Conservation (phyloP, 2,113 vertebrate species). For the Lophotis ruficrista region DNA sequence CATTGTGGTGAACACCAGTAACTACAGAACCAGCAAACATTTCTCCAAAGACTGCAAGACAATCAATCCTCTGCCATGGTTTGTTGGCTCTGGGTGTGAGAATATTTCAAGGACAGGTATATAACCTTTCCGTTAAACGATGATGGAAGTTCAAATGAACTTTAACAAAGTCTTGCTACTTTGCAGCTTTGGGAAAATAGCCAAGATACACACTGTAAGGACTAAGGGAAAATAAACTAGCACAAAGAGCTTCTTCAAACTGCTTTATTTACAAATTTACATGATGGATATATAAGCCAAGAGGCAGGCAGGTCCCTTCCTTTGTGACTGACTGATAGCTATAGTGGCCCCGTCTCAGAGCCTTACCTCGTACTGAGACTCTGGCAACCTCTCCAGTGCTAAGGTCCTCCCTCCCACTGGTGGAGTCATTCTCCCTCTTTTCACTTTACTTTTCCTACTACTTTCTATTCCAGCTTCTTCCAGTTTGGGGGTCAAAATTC, state of each 20-base stretch:
- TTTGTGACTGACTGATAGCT: neutral
- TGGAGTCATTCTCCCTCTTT: neutral
- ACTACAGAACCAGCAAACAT: neutral
- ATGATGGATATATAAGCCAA: neutral
- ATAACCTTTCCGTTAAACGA: neutral
- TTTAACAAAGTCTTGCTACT: neutral
- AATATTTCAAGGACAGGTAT: neutral
- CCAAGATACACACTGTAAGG: constrained; percentile 1
- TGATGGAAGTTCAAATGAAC: neutral
- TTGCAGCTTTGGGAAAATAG: neutral
- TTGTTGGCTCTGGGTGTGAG: neutral
- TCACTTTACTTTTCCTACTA: neutral
- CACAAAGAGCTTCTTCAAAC: constrained; percentile 16
- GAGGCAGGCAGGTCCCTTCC: neutral
- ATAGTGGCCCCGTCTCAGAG: neutral
- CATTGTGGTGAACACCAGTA: neutral
- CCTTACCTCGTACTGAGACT: neutral
- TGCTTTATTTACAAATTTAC: neutral
- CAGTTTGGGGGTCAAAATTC: neutral
- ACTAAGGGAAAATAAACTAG: neutral
- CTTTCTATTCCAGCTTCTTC: neutral
- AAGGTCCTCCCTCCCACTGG: neutral
- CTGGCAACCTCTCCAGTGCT: neutral
- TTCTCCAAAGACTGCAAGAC: neutral
- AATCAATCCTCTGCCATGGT: neutral